These are phyloP conservation scores for Glomeris maerens DNA, from an alignment of 1,140 invertebrate species.

Conservation along the genomic window DNA sequence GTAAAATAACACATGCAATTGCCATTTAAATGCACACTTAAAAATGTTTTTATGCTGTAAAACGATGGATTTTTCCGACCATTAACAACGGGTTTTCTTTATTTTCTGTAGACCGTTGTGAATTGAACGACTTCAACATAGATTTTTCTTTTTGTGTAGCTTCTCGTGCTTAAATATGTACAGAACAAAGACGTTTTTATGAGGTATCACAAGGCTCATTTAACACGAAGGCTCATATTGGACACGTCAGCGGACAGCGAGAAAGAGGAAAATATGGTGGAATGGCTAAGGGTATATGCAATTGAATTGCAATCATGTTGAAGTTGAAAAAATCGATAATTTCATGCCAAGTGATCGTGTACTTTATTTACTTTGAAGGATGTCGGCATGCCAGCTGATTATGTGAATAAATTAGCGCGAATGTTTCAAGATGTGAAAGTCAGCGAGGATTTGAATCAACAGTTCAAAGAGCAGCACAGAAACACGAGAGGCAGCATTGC, in stretches of 20 bases:
- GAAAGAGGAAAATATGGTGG: constrained; percentile 99
- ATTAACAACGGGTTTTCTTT: not conserved
- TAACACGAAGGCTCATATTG: constrained; percentile 85
- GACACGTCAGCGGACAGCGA: constrained; percentile 96
- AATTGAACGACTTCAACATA: not conserved
- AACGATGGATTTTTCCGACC: too few species aligned
- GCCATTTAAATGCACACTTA: too few species aligned
- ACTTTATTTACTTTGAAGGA: constrained; percentile 28
- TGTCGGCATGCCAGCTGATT: constrained; percentile 98
- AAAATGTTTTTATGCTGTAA: too few species aligned
- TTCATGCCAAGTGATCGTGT: constrained; percentile 6
- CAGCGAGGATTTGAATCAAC: constrained; percentile 92
- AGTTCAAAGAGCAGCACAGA: constrained; percentile 60
- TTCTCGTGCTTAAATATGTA: constrained; percentile 95
- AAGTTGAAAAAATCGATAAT: too few species aligned
- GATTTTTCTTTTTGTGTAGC: constrained; percentile 33
- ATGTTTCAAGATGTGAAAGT: constrained; percentile 94
- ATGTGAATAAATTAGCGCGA: constrained; percentile 88
- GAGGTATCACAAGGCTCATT: constrained; percentile 96
- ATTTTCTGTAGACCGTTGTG: not conserved
- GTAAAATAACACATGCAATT: too few species aligned
- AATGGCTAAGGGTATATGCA: constrained; percentile 50
- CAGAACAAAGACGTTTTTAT: constrained; percentile 99
- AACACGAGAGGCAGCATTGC: constrained; percentile 40
- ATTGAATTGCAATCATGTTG: too few species aligned